Percentiles rank a stretch among this genome's conserved stretches.
phyloP scores from a whole-genome alignment of 1,140 invertebrate genomes.

The Potamilus streckersoni region DNA sequence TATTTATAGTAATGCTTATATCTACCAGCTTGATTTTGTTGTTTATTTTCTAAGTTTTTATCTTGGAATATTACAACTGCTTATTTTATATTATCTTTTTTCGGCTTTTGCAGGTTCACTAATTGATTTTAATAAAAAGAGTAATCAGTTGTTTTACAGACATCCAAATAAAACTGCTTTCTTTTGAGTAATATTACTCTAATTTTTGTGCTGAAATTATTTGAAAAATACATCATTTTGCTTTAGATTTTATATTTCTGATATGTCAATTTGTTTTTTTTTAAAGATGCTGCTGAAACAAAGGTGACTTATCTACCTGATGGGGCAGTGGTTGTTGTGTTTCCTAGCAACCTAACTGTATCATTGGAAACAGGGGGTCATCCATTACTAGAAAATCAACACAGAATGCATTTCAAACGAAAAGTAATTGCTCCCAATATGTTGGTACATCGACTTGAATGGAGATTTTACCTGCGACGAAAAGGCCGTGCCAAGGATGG shows the following conservation, averaged over 20 bases:
- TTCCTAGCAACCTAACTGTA: constrained; percentile 66
- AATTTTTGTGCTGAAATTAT: not conserved
- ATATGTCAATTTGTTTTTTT: constrained; percentile 25
- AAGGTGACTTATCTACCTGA: constrained; percentile 67
- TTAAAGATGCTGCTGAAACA: constrained; percentile 58
- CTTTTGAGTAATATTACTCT: constrained; percentile 16
- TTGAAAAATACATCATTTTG: not conserved
- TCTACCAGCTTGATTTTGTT: too few species aligned
- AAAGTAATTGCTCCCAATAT: constrained; percentile 82
- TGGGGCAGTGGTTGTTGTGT: constrained; percentile 67
- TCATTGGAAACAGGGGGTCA: constrained; percentile 79
- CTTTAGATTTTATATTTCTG: not conserved
- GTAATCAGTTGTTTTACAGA: not conserved
- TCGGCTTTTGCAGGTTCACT: too few species aligned
- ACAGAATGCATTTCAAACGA: constrained; percentile 88
- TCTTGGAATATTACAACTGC: too few species aligned
- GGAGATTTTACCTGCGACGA: constrained; percentile 79
- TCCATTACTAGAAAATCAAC: constrained; percentile 80
- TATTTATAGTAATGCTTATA: too few species aligned
- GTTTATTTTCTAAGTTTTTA: too few species aligned
- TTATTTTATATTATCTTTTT: too few species aligned
- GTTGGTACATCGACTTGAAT: constrained; percentile 92
- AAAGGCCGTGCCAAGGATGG: constrained; percentile 52
- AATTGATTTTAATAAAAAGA: too few species aligned
- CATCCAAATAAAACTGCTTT: not conserved